Conservation (phyloP, 2,113 vertebrate species). For the Penelope pileata region DNA sequence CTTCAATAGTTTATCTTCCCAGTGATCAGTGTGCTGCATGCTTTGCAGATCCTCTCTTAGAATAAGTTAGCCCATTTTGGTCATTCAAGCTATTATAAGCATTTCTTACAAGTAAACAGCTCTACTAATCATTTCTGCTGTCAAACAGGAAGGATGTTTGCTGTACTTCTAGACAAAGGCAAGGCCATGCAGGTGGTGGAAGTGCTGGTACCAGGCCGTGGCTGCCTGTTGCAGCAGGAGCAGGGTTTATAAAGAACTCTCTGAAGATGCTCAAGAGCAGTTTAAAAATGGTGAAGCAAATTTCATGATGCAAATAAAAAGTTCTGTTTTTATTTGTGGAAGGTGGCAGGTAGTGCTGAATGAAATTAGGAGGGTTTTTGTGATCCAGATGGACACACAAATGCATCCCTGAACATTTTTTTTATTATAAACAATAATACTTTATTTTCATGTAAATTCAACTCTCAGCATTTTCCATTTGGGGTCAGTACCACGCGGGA, state of each 20-base stretch:
- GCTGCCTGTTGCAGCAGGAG: not conserved
- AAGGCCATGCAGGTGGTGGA: not conserved
- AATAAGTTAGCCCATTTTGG: not conserved
- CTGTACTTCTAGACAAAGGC: not conserved
- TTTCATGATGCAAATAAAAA: not conserved
- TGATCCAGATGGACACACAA: not conserved
- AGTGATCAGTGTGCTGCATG: rapidly evolving
- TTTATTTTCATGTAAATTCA: not conserved
- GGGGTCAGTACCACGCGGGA: not conserved
- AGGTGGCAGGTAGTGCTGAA: not conserved
- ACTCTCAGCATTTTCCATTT: not conserved
- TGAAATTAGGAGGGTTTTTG: not conserved
- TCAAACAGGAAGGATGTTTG: not conserved
- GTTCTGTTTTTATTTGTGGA: not conserved
- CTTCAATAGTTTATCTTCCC: not conserved
- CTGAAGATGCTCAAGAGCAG: not conserved
- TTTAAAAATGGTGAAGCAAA: not conserved
- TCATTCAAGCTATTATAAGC: not conserved
- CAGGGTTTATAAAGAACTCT: too few species aligned
- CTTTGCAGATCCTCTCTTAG: not conserved
- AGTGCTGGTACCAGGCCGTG: not conserved
- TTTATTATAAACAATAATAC: not conserved
- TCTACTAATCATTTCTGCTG: not conserved
- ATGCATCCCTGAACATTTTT: not conserved
- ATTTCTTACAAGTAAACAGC: not conserved